Evolutionary conservation across 1,140 invertebrate genomes (phyloP), one percentile per base, ranked within the genome.

Genomic region (Tetramorium parvispinum): DNA sequence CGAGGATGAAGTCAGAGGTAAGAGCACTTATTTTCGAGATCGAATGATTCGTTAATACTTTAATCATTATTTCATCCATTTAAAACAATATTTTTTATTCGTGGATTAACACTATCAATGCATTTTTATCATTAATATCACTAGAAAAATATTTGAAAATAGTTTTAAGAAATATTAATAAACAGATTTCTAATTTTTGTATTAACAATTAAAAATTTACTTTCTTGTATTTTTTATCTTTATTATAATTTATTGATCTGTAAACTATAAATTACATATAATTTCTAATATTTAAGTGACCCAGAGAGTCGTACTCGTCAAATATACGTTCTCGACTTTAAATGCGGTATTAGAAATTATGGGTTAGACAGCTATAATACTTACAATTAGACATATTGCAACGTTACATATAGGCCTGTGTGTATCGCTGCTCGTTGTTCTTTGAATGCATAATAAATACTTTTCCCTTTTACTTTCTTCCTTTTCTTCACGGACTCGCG

Each of bases 1-100:
- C 49, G 94, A 95, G 57, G 94, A 95, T 3, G 95, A 95, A 53
- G 91, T 92, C 70, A 92, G 94, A 95, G 95, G 95, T 95, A 90
- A 91, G 66, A 75, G 32, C 53, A 18, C 32, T n/a, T n/a, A 4
- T 32, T 43, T 16, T 59, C 2, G 8, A 2, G 27, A 16, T 18
- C 10, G 40, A 24, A 8, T 68, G 3, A 57, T 21, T 8, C 7
- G 8, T 24, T 37, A 43, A 27, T 27, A 11, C 3, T 76, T 24
- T 57, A 57, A 18, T 18, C 13, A 53, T 24, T 40, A n/a, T 68
- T 16, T 24, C n/a, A 53, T 24, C 0, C 18, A 21, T 1, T 57
- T 24, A 21, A 55, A 40, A 16, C 3, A 2, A 66, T 21, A 65
- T 40, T 11, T 40, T 40, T 8, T 8, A 3, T 21, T 65, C 40